Percentiles rank a stretch among this genome's conserved stretches.
Conservation (phyloP, 2,797 vertebrate species). For the Muscicapa striata region DNA sequence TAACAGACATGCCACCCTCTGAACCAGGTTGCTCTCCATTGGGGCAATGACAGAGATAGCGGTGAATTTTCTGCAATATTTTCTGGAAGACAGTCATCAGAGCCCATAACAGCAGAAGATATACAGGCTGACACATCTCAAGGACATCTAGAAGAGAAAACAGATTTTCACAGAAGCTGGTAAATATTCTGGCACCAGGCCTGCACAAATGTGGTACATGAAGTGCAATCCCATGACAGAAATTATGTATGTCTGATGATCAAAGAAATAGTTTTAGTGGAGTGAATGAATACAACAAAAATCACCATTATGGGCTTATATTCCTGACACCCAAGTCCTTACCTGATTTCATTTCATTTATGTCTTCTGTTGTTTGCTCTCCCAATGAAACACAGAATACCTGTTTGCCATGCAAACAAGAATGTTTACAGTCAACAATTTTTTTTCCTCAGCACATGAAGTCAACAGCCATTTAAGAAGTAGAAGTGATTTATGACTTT, state of each 20-base stretch:
- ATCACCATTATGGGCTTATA: not conserved
- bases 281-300: not conserved
- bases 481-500: not conserved
- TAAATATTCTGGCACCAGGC: not conserved
- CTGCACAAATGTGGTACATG: not conserved
- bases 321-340: not conserved
- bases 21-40: rapidly evolving
- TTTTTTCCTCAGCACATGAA: not conserved
- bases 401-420: not conserved
- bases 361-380: not conserved
- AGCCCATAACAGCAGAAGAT: not conserved
- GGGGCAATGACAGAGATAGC: not conserved
- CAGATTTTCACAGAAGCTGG: not conserved
- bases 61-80: not conserved
- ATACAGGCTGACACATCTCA: not conserved
- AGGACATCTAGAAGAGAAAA: not conserved
- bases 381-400: not conserved
- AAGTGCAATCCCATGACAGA: not conserved
- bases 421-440: not conserved
- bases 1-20: not conserved
- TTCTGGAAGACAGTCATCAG: not conserved
- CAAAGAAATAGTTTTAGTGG: not conserved
- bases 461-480: not conserved
- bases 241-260: not conserved
- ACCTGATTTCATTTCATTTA: not conserved